Base-by-base conservation (phyloP, 2,888 invertebrate species). In the Agelastica alni region DNA sequence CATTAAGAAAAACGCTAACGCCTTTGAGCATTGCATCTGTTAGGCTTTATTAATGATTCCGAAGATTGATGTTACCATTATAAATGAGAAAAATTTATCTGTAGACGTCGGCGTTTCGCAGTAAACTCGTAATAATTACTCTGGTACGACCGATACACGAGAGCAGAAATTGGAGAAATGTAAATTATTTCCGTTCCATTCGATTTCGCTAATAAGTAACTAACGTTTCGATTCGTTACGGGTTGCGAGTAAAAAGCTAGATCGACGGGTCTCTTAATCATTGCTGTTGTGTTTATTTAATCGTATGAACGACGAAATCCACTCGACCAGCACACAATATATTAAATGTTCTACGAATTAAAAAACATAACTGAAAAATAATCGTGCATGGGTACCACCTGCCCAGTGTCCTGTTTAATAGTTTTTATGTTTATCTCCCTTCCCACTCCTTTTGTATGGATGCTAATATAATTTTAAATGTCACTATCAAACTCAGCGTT, bases 21-120 rank as follows among this genome's bases (percentile, higher is more conserved):
- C 18, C 37, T 39, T 39, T 39, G 37, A 4, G 18, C 48, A 13
- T 39, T 28, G 37, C 48, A 48, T 48, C 46, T 51, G 56, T 51
- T 56, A 56, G 47, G 32, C 43, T 46, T 56, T 56, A 56, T 56
- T 56, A 56, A 56, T 56, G 56, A 56, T 56, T 37, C 20, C 30
- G 51, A 45, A 56, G 56, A 56, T 56, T 51, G 56, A 56, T 56
- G 51, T 46, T 42, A 39, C 41, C 47, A 42, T 26, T 42, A 42
- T 47, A 53, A 47, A 53, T 53, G 53, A 47, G 53, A 32, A 41
- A 53, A 53, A 53, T 47, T 45, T 41, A 47, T 53, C 47, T 47
- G 34, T 13, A 30, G 31, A 52, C 30, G 52, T 36, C 47, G 53
- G 47, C 53, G 46, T 39, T 34, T 20, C 30, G 20, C 28, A 45